These are phyloP conservation scores for Pseudomyrmex gracilis DNA, from an alignment of 1,140 invertebrate genomes.

Conservation along the genomic window DNA sequence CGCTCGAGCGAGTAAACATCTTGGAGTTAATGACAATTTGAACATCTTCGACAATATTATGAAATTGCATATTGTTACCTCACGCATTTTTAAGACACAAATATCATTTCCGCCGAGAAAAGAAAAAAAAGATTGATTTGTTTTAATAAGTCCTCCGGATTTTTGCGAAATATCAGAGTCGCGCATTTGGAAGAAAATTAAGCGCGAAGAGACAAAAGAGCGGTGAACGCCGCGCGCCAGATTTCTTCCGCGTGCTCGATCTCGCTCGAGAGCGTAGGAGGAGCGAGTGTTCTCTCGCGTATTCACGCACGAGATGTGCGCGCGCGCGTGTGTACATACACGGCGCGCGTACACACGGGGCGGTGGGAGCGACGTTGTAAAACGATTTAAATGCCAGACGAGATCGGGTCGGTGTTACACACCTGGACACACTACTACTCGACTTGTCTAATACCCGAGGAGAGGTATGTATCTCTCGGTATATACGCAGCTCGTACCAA, in stretches of 20 bases:
- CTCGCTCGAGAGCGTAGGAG: conserved; percentile 34
- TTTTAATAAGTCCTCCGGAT: too few relatives aligned
- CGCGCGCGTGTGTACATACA: background rate
- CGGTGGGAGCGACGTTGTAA: conserved; percentile 62
- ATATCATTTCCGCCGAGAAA: background rate
- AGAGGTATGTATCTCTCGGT: conserved; percentile 30
- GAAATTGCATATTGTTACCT: too few relatives aligned
- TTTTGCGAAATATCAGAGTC: background rate
- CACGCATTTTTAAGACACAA: too few relatives aligned
- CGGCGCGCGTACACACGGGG: conserved; percentile 22
- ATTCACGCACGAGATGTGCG: conserved; percentile 18
- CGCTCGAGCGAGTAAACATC: background rate
- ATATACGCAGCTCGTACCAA: conserved; percentile 17
- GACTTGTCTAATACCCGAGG: conserved; percentile 44
- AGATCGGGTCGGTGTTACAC: conserved; percentile 59
- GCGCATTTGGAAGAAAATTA: background rate
- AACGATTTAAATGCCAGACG: conserved; percentile 73
- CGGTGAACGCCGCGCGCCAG: conserved; percentile 27
- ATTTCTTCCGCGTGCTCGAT: conserved; percentile 28
- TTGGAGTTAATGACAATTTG: too few relatives aligned
- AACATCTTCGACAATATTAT: too few relatives aligned
- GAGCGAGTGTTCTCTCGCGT: conserved; percentile 1
- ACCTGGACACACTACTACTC: conserved; percentile 67
- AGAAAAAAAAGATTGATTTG: background rate
- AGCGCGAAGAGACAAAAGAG: conserved; percentile 17